Evolutionary conservation across 2,888 invertebrate species (phyloP), one percentile per base, ranked within the genome.

Genomic region (Philopedon plagiatum): DNA sequence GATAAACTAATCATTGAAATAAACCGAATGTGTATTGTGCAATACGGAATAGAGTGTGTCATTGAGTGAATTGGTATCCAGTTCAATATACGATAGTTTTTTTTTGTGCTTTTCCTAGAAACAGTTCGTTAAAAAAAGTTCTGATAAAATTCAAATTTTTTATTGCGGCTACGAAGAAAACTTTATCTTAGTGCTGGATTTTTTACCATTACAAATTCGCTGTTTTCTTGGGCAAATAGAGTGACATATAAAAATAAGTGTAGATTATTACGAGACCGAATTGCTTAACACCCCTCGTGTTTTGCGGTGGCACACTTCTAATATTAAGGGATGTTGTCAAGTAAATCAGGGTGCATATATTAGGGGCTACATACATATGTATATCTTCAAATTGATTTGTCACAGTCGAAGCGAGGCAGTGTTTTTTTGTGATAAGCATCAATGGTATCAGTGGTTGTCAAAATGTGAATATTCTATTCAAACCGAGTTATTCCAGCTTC

Each of bases 351-450:
- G 85, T 84, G 84, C 82, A 86, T 86, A 86, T 80, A 85, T 85
- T 85, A 85, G 75, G 76, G 78, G 61, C 69, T 69, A 61, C 84
- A 86, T 85, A 85, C 85, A 86, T 85, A 86, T 85, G 85, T 85
- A 85, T 86, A 85, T 85, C 84, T 85, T 84, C 85, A 85, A 86
- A 86, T 85, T 86, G 86, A 86, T 86, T 86, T 86, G 86, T 86
- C 86, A 85, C 85, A 84, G 84, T 78, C 84, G 84, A 85, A 84
- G 80, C 82, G 84, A 82, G 82, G 83, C 82, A 83, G 82, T 85
- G 83, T 84, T 85, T 84, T 84, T 81, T 80, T 75, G 77, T 80
- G 85, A 85, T 85, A 85, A 85, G 79, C 82, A 85, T 85, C 85
- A 74, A 18, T 49, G 11, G 23, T 21, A 34, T 5, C 58, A 23